Percentiles rank a stretch among this genome's conserved stretches.
phyloP scores from a whole-genome alignment of 2,797 vertebrate species.

The Danio aesculapii region DNA sequence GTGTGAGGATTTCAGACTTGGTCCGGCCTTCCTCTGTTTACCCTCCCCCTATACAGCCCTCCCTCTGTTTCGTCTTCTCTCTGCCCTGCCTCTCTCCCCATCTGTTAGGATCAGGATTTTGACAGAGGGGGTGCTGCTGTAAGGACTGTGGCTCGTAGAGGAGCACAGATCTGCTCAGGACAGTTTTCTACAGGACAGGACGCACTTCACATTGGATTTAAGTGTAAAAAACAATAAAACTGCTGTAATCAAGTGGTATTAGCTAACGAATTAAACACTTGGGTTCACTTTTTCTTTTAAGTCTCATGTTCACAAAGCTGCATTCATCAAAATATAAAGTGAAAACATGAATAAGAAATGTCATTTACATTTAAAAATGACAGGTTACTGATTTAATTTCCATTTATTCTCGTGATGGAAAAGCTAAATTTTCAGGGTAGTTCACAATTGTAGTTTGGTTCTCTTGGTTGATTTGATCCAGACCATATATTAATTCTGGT shows the following conservation, averaged over 20 bases:
- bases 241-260: neutral
- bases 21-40: slow-evolving; percentile 66
- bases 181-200: neutral
- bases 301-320: neutral
- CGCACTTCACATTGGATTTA: neutral
- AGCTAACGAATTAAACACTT: neutral
- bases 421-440: too few species aligned
- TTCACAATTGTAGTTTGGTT: too few species aligned
- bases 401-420: too few species aligned
- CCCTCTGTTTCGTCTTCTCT: slow-evolving; percentile 40
- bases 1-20: slow-evolving; percentile 72
- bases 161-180: slow-evolving; percentile 3
- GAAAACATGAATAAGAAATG: too few species aligned
- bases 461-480: too few species aligned
- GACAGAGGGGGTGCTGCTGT: slow-evolving; percentile 8
- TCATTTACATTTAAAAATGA: too few species aligned
- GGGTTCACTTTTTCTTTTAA: too few species aligned
- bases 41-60: slow-evolving; percentile 67
- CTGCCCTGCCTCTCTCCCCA: slow-evolving; percentile 33
- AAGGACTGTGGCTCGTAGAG: slow-evolving; percentile 15
- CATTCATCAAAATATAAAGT: too few species aligned
- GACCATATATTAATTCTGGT: too few species aligned
- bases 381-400: too few species aligned
- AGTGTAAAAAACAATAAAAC: neutral
- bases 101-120: slow-evolving; percentile 40